Evolutionary conservation across 2,888 invertebrate genomes (phyloP), one percentile per base, ranked within the genome.

Genomic region (Tanytarsus gracilentus): DNA sequence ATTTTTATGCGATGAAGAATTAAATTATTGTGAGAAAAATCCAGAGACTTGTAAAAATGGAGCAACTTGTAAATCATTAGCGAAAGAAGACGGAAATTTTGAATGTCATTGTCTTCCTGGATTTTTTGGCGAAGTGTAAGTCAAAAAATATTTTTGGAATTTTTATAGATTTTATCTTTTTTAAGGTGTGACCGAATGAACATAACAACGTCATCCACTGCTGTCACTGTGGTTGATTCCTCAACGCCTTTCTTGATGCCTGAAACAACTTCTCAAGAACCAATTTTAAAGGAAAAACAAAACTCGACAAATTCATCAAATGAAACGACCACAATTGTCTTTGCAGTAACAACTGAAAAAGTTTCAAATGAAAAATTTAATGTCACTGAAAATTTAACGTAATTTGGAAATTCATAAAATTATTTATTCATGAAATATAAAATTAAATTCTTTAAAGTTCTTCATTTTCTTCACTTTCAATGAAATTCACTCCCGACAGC

Each of bases 1-100:
- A 65, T 86, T 92, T 79, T 81, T 91, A 16, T 95, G 95, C 71
- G 88, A 93, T 71, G 88, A 92, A 82, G 91, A 87, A 69, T 75
- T 92, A 60, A 89, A 85, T 67, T 89, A 84, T 75, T 94, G 94
- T 75, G 86, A 86, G 61, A 84, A 85, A 62, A 83, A 92, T 69
- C 78, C 81, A 1, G 78, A 76, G 55, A 79, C 82, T 0, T 94
- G 94, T 68, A 79, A 82, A 70, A 91, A 94, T 70, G 85, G 82
- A 3, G 89, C 86, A 0, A 86, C 83, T 67, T 94, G 94, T 70
- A 78, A 85, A 60, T 89, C 90, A 50, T 68, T 88, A 62, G 83
- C 85, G 30, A 81, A 84, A 61, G 83, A 84, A 58, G 89, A 91
- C 58, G 91, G 89, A 2, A 75, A 76, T 69, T 91, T 80, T 74